Evolutionary conservation across 2,113 vertebrate species (phyloP).

Genomic region (Thryonomys swinderianus): DNA sequence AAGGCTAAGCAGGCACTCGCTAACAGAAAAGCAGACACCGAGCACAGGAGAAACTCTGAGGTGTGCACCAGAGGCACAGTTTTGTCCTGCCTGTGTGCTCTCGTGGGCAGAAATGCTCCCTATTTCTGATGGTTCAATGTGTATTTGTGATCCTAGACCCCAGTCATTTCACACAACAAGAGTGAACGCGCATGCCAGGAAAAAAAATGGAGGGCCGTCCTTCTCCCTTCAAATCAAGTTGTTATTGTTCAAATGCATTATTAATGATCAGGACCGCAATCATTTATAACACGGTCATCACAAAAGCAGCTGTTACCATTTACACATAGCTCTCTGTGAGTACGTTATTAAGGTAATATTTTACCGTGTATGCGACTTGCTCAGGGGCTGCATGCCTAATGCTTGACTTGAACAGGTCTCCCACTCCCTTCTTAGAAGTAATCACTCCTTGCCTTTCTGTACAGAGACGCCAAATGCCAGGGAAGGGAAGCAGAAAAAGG

Average conservation of each 20-base stretch:
- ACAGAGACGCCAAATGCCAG: slow-evolving; percentile 50
- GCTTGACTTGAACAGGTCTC: slow-evolving; percentile 16
- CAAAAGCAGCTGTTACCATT: slow-evolving; percentile 77
- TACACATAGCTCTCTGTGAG: slow-evolving; percentile 73
- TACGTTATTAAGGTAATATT: slow-evolving; percentile 80
- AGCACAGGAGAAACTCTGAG: background rate
- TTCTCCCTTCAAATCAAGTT: slow-evolving; percentile 67
- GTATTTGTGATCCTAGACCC: background rate
- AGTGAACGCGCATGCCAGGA: slow-evolving; percentile 37
- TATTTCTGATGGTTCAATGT: background rate
- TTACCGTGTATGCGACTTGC: slow-evolving; percentile 70
- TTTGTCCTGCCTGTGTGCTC: background rate
- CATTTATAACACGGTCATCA: slow-evolving; percentile 76
- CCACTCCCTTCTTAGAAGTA: slow-evolving; percentile 65
- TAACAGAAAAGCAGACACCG: background rate
- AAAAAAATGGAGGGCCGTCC: slow-evolving; percentile 40
- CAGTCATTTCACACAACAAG: background rate
- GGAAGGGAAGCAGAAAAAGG: background rate
- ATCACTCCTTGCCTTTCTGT: slow-evolving; percentile 77
- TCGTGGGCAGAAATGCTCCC: background rate
- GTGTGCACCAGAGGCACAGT: background rate
- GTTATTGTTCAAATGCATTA: slow-evolving; percentile 75
- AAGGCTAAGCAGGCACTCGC: background rate
- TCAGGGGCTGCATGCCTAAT: slow-evolving; percentile 72
- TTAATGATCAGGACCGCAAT: slow-evolving; percentile 69